Percentiles rank a stretch among this genome's conserved stretches.
These are phyloP conservation scores for Octopus bimaculoides DNA, from an alignment of 1,140 invertebrate genomes.

Conservation along the genomic window DNA sequence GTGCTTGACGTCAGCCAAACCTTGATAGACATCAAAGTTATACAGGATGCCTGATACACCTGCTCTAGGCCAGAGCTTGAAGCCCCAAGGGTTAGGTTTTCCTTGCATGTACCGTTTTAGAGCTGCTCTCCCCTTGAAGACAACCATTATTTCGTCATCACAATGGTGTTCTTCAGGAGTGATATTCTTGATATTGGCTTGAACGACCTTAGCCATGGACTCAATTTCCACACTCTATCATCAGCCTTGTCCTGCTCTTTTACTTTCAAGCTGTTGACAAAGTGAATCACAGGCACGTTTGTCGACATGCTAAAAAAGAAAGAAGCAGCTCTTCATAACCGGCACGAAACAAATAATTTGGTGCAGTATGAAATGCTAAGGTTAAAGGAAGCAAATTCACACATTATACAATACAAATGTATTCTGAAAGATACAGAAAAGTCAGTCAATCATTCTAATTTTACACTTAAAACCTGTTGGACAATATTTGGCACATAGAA, in stretches of 20 bases:
- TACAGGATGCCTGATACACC: conserved; percentile 28
- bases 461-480: too few species aligned
- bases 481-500: too few species aligned
- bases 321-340: too few species aligned
- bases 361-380: too few species aligned
- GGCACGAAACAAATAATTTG: too few species aligned
- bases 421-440: too few species aligned
- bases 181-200: conserved; percentile 13
- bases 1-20: conserved; percentile 11
- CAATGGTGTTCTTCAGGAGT: conserved; percentile 20
- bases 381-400: too few species aligned
- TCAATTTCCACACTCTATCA: conserved; percentile 22
- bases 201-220: conserved; percentile 19
- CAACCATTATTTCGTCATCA: conserved; percentile 39
- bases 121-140: conserved; percentile 52
- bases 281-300: conserved; percentile 23
- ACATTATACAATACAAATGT: too few species aligned
- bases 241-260: conserved; percentile 13
- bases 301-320: too few species aligned
- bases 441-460: too few species aligned
- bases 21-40: conserved; percentile 31
- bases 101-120: conserved; percentile 25
- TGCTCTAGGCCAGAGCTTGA: conserved; percentile 27
- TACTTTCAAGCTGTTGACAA: conserved; percentile 20
- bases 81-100: conserved; percentile 37